Base-by-base conservation (phyloP, 2,888 invertebrate species). In the Bombyx huttoni region DNA sequence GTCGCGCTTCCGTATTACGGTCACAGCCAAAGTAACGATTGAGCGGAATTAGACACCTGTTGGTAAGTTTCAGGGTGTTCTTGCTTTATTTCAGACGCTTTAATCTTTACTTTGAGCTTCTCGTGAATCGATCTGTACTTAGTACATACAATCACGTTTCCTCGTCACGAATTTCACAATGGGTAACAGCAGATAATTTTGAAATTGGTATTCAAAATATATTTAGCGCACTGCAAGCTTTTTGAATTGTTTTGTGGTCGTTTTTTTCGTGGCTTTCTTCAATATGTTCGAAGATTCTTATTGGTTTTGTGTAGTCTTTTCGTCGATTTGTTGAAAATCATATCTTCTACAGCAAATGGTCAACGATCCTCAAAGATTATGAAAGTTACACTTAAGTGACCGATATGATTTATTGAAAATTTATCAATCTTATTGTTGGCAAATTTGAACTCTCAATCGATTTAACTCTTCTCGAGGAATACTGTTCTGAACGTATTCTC, bases 51-150 rank as follows among this genome's bases (percentile, higher is more conserved):
- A 81, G 74, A 86, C 87, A 85, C 87, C 81, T 85, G 76, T 81
- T 78, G 89, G 89, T 89, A 89, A 89, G 89, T 89, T 73, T 76
- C 87, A 81, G 86, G 89, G 88, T 88, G 89, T 81, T 84, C 80
- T 81, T 82, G 84, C 80, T 86, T 84, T 78, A 73, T 77, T 81
- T 79, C 74, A 73, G 65, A 78, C 79, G 87, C 87, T 87, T 86
- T 75, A 79, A 86, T 87, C 86, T 83, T 87, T 87, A 87, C 87
- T 86, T 87, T 87, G 86, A 82, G 87, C 87, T 85, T 85, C 68
- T 71, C 72, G 73, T 75, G 75, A 77, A 70, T 75, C 70, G 70
- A 75, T 10, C 73, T 75, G 69, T 64, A 69, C 65, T 40, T 40
- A 40, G 8, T 10, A 40, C 40, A 8, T 10, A 10, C 40, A 12